Evolutionary conservation across 1,140 invertebrate species (phyloP), one percentile per base, ranked within the genome.

Genomic region (Sitodiplosis mosellana): DNA sequence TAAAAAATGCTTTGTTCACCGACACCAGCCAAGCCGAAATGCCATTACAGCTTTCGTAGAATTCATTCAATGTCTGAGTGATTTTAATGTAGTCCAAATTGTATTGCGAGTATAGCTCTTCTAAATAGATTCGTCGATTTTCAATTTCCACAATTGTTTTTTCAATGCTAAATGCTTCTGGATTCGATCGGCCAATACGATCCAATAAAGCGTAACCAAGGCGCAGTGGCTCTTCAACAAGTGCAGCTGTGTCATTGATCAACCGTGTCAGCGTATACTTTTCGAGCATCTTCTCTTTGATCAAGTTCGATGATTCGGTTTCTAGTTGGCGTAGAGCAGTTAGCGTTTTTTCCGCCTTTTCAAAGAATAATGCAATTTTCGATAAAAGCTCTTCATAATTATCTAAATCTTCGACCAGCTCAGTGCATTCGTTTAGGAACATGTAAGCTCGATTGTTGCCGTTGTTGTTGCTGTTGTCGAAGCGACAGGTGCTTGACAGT

Each of bases 291-390:
- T 83, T 69, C 53, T 76, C 72, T 27, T 33, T 45, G 22, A 21
- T 27, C 18, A 18, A 18, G 22, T 73, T 81, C 36, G 75, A 75
- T 48, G 87, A 59, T 55, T 87, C 79, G 53, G 82, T 72, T 67
- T 87, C 82, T 10, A 87, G 63, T 59, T 87, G 80, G 60, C 83
- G 80, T 48, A 87, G 58, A 62, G 83, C 82, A 46, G 71, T 79
- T 38, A 83, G 65, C 44, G 79, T 81, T 75, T 84, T 75, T 68
- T 81, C 74, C 40, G 78, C 77, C 46, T 69, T 72, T 59, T 73
- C 73, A 62, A 86, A 87, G 70, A 88, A 89, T n/a, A 70, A 64
- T 15, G 82, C 72, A 1, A 82, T 73, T 58, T 74, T 71, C 17
- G 75, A 67, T 33, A 89, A 64, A 54, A 85, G 69, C 43, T 72